Evolutionary conservation across 2,113 vertebrate species (phyloP), one percentile per base, ranked within the genome.

Genomic region (Scartelaos histophorus): DNA sequence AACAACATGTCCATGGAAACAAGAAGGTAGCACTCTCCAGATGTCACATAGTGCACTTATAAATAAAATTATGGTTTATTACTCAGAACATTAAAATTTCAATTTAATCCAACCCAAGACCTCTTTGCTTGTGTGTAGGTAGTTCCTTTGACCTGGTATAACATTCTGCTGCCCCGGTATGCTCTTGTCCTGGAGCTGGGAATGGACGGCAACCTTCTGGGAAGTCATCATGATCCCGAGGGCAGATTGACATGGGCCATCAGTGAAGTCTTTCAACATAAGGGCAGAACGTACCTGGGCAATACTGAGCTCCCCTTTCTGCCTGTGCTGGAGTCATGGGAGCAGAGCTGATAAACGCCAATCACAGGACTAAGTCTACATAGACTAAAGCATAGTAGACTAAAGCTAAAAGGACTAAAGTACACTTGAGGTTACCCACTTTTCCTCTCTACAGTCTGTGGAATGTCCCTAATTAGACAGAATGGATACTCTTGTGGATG

Each of bases 281-380:
- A 73, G 1, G 83, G 88, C 9, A 88, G 87, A 38, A 76, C 89
- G 0, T 88, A 87, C 49, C 61, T 93, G 81, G 91, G 90, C 45
- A 93, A 69, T 73, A 94, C 80, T 19, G 84, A 94, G 66, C 67
- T 93, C 74, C 91, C 86, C 0, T 92, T 92, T 79, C 83, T 93
- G 35, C 75, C 88, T 22, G 67, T 92, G 45, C 73, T 93, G 62
- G 73, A 92, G 2, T 24, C 13, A 1, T 66, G n/a, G 43, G 34
- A 68, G 69, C 69, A 73, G 0, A 81, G 84, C 69, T 87, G 70
- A 84, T 5, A 38, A 47, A 17, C 25, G 38, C 10, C 4, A 12
- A 13, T 12, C 19, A 17, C 0, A 17, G 66, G 54, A n/a, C 7
- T 0, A 2, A 43, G 38, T 4, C 38, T 43, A 43, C 7, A 43